Evolutionary conservation across 2,797 vertebrate species (phyloP), one percentile per base, ranked within the genome.

Genomic region (Salmo trutta): DNA sequence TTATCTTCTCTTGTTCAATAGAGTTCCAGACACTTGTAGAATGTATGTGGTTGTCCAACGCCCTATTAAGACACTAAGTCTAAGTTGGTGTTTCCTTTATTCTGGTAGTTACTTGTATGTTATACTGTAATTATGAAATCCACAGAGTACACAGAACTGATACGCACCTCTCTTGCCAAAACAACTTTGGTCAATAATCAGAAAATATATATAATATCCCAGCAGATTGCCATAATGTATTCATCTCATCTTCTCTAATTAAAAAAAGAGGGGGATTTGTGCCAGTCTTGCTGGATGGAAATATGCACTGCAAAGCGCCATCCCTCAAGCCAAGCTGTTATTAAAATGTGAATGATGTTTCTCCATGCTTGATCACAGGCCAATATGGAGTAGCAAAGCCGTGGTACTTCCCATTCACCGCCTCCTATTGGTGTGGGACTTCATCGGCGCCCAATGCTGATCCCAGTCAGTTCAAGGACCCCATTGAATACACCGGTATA

Each of bases 351-450:
- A 82, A 66, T 86, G 77, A 82, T 82, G 52, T 78, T 64, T 83
- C 29, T 81, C 51, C 15, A 2, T 1, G 3, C 79, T 84, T 85
- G 66, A 85, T 90, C 91, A 82, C 86, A 99, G 98, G 98, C 56
- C 97, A 99, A 77, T 99, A 96, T 74, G 97, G 98, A 54, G 97
- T 99, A 84, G 95, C 98, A 3, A 96, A 93, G 85, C 96, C 96
- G 0, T 99, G 97, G 96, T 98, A 98, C 87, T 99, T 99, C 77
- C 97, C 95, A 33, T 96, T 97, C 76, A 97, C 96, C 1, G 91
- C 93, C 19, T 96, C 96, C 0, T 98, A 98, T 75, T 99, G 98
- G 98, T 94, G 95, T 76, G 96, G 96, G 0, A 95, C 94, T 7
- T 69, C 92, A 62, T 73, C 88, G 1, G 87, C 82, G 33, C 29